These are phyloP conservation scores for Calameuta filiformis DNA, from an alignment of 2,888 invertebrate genomes.

Conservation along the genomic window DNA sequence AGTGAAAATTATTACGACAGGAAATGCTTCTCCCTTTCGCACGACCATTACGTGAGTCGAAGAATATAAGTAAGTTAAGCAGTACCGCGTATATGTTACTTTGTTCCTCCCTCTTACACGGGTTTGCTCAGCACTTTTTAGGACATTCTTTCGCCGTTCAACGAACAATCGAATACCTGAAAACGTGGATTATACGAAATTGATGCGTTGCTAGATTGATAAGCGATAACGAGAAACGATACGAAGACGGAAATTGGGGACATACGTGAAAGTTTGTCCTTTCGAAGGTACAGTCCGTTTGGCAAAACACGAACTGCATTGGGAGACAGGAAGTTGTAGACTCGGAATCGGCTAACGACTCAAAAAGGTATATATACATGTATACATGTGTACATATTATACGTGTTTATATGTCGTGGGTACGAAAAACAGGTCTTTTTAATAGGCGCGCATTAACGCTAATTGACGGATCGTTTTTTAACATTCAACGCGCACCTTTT, in stretches of 20 bases:
- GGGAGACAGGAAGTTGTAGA: background rate
- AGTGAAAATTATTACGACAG: background rate
- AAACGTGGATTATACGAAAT: background rate
- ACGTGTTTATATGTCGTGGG: conserved; percentile 21
- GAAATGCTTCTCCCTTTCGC: background rate
- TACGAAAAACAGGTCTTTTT: conserved; percentile 32
- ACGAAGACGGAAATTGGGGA: background rate
- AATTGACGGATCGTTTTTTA: conserved; percentile 56
- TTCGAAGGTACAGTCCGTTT: background rate
- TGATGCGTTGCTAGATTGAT: background rate
- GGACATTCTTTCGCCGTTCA: too few relatives aligned
- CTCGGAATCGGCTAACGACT: background rate
- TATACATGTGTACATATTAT: conserved; percentile 10
- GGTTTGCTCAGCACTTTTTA: background rate
- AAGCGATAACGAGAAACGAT: background rate
- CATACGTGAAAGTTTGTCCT: background rate
- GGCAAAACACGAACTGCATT: background rate
- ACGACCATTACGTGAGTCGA: background rate
- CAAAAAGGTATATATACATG: conserved; percentile 1
- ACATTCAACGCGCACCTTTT: conserved; percentile 50
- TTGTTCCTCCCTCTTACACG: background rate
- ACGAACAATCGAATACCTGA: too few relatives aligned
- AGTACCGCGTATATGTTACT: background rate
- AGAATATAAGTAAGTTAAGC: background rate
- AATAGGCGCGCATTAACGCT: conserved; percentile 50